These are phyloP conservation scores for Tipula vernalis DNA, from an alignment of 2,888 invertebrate species.

Conservation along the genomic window DNA sequence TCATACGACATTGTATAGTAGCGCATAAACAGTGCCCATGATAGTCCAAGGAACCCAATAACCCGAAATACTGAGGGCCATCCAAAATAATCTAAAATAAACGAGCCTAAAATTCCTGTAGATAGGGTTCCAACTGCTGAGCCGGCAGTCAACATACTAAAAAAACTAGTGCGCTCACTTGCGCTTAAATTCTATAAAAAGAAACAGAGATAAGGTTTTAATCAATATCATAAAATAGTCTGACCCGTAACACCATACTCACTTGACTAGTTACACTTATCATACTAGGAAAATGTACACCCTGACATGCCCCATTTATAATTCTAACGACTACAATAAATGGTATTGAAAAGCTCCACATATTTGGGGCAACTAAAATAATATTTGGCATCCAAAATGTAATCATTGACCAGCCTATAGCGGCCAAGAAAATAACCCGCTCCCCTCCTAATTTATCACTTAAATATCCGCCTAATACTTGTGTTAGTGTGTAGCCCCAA, in stretches of 20 bases:
- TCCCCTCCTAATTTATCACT: constrained; percentile 52
- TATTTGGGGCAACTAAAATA: constrained; percentile 32
- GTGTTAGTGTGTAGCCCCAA: constrained; percentile 60
- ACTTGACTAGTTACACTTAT: constrained; percentile 50
- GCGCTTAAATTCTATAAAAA: constrained; percentile 41
- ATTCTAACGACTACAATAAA: constrained; percentile 47
- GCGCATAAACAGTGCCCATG: constrained; percentile 44
- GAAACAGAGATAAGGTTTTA: neutral
- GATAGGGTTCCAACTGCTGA: constrained; percentile 48
- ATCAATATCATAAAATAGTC: neutral
- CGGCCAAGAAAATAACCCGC: constrained; percentile 46
- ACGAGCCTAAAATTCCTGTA: constrained; percentile 52
- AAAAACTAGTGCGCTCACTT: constrained; percentile 51
- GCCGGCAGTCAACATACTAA: constrained; percentile 51
- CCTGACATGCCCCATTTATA: constrained; percentile 51
- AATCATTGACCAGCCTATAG: constrained; percentile 43
- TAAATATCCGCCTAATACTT: constrained; percentile 43
- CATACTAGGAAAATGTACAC: constrained; percentile 56
- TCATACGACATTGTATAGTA: constrained; percentile 38
- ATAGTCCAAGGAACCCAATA: constrained; percentile 44
- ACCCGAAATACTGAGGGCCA: constrained; percentile 53
- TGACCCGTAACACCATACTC: neutral
- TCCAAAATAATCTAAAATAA: constrained; percentile 47
- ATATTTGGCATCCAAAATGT: constrained; percentile 44
- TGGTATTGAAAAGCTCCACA: constrained; percentile 36